Percentiles rank a stretch among this genome's conserved stretches.
Conservation (phyloP, 2,797 vertebrate species). For the Lagothrix lagotricha region DNA sequence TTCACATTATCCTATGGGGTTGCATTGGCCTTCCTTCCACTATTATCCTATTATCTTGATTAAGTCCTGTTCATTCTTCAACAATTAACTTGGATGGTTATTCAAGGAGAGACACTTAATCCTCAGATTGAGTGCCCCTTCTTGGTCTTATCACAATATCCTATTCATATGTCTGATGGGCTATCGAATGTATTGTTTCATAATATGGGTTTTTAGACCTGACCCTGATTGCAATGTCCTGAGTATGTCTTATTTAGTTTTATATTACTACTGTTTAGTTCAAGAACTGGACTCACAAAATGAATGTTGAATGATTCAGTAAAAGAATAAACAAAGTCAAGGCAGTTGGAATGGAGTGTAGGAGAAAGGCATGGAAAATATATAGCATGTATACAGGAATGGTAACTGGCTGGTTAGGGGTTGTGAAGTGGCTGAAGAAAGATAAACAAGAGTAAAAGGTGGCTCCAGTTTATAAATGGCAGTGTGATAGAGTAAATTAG, state of each 20-base stretch:
- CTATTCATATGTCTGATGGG: not conserved
- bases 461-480: not conserved
- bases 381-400: not conserved
- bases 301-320: not conserved
- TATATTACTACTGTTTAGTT: slow-evolving; percentile 28
- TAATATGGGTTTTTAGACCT: not conserved
- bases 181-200: not conserved
- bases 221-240: not conserved
- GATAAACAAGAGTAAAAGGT: not conserved
- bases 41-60: not conserved
- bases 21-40: not conserved
- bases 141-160: not conserved
- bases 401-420: not conserved
- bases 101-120: not conserved
- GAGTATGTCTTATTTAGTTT: not conserved
- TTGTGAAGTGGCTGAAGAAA: not conserved
- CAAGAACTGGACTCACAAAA: slow-evolving; percentile 8
- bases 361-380: not conserved
- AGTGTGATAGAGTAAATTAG: not conserved
- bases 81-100: not conserved
- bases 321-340: slow-evolving; percentile 31
- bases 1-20: not conserved
- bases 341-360: not conserved
- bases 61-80: not conserved
- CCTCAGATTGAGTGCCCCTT: not conserved